A percentile compares a stretch with the other conserved stretches of the same genome.
Evolutionary conservation across 2,113 vertebrate genomes (phyloP).

Genomic region (Elephantulus edwardii): DNA sequence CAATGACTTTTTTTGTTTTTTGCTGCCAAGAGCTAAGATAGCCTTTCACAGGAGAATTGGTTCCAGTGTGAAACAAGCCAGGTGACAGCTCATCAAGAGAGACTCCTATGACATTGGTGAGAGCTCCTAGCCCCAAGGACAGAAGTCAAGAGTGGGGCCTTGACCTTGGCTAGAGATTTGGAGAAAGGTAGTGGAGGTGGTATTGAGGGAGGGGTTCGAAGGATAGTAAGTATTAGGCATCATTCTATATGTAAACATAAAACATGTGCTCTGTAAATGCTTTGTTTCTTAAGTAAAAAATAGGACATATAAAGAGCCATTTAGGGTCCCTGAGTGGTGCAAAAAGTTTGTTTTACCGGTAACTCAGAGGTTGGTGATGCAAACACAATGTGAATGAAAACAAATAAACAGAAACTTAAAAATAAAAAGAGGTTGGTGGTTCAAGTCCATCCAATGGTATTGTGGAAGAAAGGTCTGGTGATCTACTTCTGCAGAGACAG

Average conservation of each 20-base stretch:
- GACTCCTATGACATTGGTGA: not conserved
- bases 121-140: not conserved
- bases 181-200: not conserved
- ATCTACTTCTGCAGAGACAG: too few species aligned
- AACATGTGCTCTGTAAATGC: not conserved
- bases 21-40: not conserved
- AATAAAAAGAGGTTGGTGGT: too few species aligned
- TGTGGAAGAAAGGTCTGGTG: too few species aligned
- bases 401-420: too few species aligned
- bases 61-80: accelerated
- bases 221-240: too few species aligned
- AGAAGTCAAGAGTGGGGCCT: not conserved
- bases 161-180: not conserved
- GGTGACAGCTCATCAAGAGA: accelerated
- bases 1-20: not conserved
- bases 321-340: too few species aligned
- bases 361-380: too few species aligned
- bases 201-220: too few species aligned
- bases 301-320: not conserved
- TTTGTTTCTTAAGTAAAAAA: not conserved
- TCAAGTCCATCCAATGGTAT: too few species aligned
- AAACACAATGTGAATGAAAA: too few species aligned
- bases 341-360: too few species aligned
- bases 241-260: not conserved
- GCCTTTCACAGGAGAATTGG: too few species aligned